Evolutionary conservation across 2,797 vertebrate species (phyloP).

Genomic region (Philypnodon macrostomus): DNA sequence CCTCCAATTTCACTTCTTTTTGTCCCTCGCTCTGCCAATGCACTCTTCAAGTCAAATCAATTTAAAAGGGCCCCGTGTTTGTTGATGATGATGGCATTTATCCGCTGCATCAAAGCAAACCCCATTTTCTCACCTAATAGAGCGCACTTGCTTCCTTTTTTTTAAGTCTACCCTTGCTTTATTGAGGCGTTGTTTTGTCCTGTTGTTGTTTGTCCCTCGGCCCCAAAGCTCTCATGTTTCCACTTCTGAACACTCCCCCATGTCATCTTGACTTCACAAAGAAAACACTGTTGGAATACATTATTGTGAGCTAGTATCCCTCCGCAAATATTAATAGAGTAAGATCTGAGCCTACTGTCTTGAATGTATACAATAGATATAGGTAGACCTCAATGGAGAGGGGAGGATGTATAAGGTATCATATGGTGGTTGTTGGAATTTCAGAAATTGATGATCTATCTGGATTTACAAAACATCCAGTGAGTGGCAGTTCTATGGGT

Average conservation of each 20-base stretch:
- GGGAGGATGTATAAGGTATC: too few relatives aligned
- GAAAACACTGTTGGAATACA: conserved; percentile 27
- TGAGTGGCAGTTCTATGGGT: too few relatives aligned
- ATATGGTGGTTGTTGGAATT: too few relatives aligned
- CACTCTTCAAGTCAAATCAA: conserved; percentile 44
- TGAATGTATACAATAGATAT: background rate
- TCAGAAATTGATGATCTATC: too few relatives aligned
- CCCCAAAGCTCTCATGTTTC: conserved; percentile 22
- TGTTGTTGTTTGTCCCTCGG: conserved; percentile 21
- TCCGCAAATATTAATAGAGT: background rate
- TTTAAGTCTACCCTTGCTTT: conserved; percentile 22
- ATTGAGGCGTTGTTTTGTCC: conserved; percentile 12
- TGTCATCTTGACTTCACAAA: conserved; percentile 24
- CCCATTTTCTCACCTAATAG: conserved; percentile 32
- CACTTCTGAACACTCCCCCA: conserved; percentile 23
- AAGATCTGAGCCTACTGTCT: background rate
- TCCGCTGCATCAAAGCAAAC: conserved; percentile 39
- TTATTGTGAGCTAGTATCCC: conserved; percentile 19
- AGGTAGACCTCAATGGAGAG: too few relatives aligned
- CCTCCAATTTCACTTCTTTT: conserved; percentile 18
- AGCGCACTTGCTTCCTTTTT: conserved; percentile 30
- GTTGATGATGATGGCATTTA: conserved; percentile 54
- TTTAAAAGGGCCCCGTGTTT: conserved; percentile 50
- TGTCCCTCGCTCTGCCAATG: conserved; percentile 21
- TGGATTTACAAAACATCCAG: too few relatives aligned